A percentile compares a stretch with the other conserved stretches of the same genome.
phyloP scores from a whole-genome alignment of 1,140 invertebrate species.

The Onthophagus taurus region DNA sequence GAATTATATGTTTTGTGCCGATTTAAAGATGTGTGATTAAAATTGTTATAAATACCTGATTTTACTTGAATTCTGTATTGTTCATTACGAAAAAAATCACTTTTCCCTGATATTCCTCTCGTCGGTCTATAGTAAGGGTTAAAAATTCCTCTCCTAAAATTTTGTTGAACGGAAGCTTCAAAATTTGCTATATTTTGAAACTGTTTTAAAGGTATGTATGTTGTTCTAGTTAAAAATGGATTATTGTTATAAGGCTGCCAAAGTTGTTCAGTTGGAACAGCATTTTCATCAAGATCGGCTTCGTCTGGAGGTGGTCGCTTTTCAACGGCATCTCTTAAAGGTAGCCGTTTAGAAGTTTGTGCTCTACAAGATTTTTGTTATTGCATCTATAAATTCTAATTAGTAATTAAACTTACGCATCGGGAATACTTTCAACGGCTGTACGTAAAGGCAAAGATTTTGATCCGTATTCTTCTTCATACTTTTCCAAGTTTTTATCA shows the following conservation, averaged over 20 bases:
- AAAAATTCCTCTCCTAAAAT: neutral
- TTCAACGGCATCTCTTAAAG: slow-evolving; percentile 59
- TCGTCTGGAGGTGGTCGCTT: slow-evolving; percentile 48
- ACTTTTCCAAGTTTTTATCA: slow-evolving; percentile 18
- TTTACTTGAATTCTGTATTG: too few relatives aligned
- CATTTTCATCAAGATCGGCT: slow-evolving; percentile 20
- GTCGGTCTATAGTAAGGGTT: neutral
- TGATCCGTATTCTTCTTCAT: slow-evolving; percentile 31
- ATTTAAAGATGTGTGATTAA: too few relatives aligned
- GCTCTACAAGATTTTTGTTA: slow-evolving; percentile 14
- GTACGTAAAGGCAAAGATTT: slow-evolving; percentile 44
- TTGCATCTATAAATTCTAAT: neutral
- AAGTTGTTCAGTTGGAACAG: neutral
- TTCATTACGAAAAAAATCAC: too few relatives aligned
- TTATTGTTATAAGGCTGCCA: neutral
- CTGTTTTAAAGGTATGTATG: too few relatives aligned
- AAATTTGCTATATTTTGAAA: too few relatives aligned
- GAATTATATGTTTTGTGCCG: too few relatives aligned
- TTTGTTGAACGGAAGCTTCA: too few relatives aligned
- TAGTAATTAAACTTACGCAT: slow-evolving; percentile 25
- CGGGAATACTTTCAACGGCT: slow-evolving; percentile 48
- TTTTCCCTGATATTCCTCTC: too few relatives aligned
- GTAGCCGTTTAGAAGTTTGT: slow-evolving; percentile 30
- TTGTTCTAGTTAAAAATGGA: neutral
- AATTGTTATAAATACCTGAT: too few relatives aligned